Evolutionary conservation across 2,888 invertebrate species (phyloP), one percentile per base, ranked within the genome.

Genomic region (Diadromus collaris): DNA sequence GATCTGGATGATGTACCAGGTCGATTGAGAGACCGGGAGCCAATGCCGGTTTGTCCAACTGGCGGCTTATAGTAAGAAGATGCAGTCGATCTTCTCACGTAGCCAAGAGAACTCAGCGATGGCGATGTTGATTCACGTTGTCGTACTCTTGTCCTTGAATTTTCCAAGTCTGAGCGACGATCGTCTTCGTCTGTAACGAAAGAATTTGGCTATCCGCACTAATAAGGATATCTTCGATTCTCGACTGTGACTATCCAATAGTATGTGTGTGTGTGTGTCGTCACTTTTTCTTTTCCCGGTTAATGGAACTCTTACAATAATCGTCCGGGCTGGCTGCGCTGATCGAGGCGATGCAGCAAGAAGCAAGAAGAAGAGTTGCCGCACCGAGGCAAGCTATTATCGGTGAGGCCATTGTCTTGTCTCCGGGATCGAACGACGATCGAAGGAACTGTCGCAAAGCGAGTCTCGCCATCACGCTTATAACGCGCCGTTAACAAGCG

Each of bases 401-500:
- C 79, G 79, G 76, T 48, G 75, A 76, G 70, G 61, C 81, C 82
- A 83, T 83, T 83, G 82, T 83, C 82, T 83, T 83, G 82, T 83
- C 82, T 80, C 77, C 81, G 69, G 78, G 80, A 77, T 79, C 72
- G 81, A 73, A 81, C 80, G 78, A 80, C 76, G 81, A 80, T 78
- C 73, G 81, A 81, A 81, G 74, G 77, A 82, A 82, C 82, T 81
- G 82, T 82, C 79, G 82, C 80, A 76, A 79, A 79, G 73, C 79
- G 70, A 79, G 76, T 79, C 79, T 61, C 73, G 76, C 76, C 79
- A 79, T 79, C 79, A 79, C 79, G 79, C 79, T 79, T 79, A 79
- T 78, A 78, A 81, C 78, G 81, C 81, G 81, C 80, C 80, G 76
- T 81, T 82, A 82, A 82, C 82, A 82, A 82, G 82, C 80, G 81